Evolutionary conservation across 2,888 invertebrate species (phyloP), one percentile per base, ranked within the genome.

Genomic region (Pristionchus maxplancki): DNA sequence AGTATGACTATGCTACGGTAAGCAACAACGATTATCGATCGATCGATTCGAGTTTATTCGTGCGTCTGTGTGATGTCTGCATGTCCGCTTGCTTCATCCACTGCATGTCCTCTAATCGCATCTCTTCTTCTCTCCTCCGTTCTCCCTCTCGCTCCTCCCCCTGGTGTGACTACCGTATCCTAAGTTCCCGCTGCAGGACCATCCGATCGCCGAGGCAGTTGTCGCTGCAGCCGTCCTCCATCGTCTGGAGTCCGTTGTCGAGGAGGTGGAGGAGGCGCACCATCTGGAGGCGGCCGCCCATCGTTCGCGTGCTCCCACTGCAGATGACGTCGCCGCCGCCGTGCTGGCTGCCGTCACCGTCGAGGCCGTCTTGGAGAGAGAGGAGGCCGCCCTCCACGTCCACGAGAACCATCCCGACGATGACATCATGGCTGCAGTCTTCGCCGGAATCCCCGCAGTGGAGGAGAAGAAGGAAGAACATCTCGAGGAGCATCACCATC

Each of bases 381-480:
- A 67, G 71, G 87, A 67, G 17, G 28, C 78, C 40, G 62, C 44
- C 1, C 88, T 50, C 44, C 48, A 81, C 28, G 37, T 58, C 24
- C 40, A 53, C 28, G 88, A 87, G 28, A 34, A 11, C 5, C 48
- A 53, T 31, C 31, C 50, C 17, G 62, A 62, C n/a, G 84, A 84
- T 28, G 89, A 89, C 28, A 62, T 89, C 37, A 87, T 89, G 89
- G 89, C 83, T 28, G 89, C 89, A 2, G 89, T 89, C 28, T 89
- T 89, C 64, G 88, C 62, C 1, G 71, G 64, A 24, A 31, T 85
- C 5, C 85, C 86, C 0, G 48, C 34, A 31, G 67, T 13, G 1
- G 85, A 28, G 11, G 64, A 28, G 24, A 15, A n/a, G 82, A 34
- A 34, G 17, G 71, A n/a, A 17, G 40, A 62, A 20, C 62, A 40